phyloP scores from a whole-genome alignment of 1,140 invertebrate species.

The Drosophila ambigua region DNA sequence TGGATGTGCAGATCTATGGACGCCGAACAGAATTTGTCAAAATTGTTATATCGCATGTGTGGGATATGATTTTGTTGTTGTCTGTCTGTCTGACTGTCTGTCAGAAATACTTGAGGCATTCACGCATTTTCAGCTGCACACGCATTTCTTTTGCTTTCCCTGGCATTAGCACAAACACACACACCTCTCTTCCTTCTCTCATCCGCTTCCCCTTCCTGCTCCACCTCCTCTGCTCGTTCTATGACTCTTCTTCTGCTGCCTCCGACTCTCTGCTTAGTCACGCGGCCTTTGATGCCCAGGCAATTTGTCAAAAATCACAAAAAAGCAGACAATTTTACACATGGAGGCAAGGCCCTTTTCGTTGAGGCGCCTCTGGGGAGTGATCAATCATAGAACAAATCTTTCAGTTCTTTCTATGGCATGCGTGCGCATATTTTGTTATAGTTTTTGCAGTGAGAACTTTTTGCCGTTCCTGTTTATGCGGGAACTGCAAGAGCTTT shows the following conservation, averaged over 20 bases:
- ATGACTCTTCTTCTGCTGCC: background rate
- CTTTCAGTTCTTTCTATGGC: slow-evolving; percentile 22
- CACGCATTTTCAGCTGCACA: slow-evolving; percentile 57
- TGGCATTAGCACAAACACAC: slow-evolving; percentile 25
- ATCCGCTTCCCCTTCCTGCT: no score
- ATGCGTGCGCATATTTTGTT: slow-evolving; percentile 59
- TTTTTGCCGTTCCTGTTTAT: slow-evolving; percentile 6
- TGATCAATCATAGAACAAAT: slow-evolving; percentile 72
- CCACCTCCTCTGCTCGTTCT: no score
- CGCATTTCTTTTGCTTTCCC: slow-evolving; percentile 58
- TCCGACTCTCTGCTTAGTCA: slow-evolving; percentile 63
- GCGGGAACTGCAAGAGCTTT: slow-evolving; percentile 7
- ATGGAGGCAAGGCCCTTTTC: slow-evolving; percentile 36
- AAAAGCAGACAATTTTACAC: slow-evolving; percentile 50
- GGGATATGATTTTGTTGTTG: slow-evolving; percentile 19
- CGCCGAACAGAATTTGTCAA: slow-evolving; percentile 68
- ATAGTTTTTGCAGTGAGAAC: slow-evolving; percentile 58
- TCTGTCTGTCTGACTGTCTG: slow-evolving; percentile 37
- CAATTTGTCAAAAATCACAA: slow-evolving; percentile 71
- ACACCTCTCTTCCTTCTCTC: background rate
- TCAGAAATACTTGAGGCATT: slow-evolving; percentile 72
- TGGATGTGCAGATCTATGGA: slow-evolving; percentile 23
- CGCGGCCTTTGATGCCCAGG: slow-evolving; percentile 55
- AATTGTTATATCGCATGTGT: slow-evolving; percentile 78
- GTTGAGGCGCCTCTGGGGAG: slow-evolving; percentile 63